Evolutionary conservation across 2,113 vertebrate genomes (phyloP), one percentile per base, ranked within the genome.

Genomic region (Macroglossus sobrinus): DNA sequence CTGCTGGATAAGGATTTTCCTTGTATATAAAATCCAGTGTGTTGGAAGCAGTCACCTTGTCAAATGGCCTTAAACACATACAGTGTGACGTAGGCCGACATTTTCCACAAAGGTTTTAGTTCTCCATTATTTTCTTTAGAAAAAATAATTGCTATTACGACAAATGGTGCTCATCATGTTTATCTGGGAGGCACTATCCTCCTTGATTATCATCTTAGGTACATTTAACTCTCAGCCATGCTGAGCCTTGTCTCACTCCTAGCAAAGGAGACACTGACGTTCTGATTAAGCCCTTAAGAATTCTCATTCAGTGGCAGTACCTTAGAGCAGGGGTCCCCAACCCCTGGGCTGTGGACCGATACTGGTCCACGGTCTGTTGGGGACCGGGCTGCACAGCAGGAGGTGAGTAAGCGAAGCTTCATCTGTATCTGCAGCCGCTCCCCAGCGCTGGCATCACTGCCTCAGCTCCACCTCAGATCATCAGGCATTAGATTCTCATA

Each of bases 201-300:
- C 24, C 28, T 3, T 4, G 11, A n/a, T 40, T 6, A 22, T 4
- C 0, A 0, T 24, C 50, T 61, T 21, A 14, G 5, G 35, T 24
- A 16, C 28, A 40, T 55, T 64, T 26, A 71, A 40, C 33, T 61
- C 45, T n/a, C 18, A 53, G 74, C 18, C 28, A 38, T 5, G 14
- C 47, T 64, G 57, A 40, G 24, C 69, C 24, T 66, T 63, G 12
- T 59, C 75, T 81, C 4, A 38, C 22, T 64, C 35, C 88, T 87
- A 61, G 43, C 19, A 81, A 69, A 94, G 30, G n/a, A 61, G 63
- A 89, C 26, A 38, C 0, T 33, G 18, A 86, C 74, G 69, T 79
- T 38, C 53, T 75, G 75, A 79, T 5, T 38, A 61, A 84, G 59
- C 18, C 30, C 53, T 53, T 64, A n/a, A 68, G 55, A 93, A 68